Evolutionary conservation across 1,140 invertebrate species (phyloP).

Genomic region (Hermetia illucens): DNA sequence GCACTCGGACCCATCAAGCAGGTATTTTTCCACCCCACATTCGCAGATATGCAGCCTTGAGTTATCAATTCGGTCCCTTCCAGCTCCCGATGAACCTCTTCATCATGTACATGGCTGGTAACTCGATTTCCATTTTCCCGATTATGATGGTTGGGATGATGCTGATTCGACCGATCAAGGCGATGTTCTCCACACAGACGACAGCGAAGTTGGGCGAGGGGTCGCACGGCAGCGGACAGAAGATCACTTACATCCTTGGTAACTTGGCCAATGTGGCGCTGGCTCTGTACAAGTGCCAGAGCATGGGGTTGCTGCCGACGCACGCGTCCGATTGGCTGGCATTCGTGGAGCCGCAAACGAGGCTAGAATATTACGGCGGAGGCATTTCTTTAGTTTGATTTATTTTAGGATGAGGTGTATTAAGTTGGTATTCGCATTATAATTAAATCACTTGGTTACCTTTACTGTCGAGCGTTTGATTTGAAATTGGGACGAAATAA

Average conservation of each 20-base stretch:
- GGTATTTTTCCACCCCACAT: slow-evolving; percentile 22
- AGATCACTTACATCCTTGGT: slow-evolving; percentile 88
- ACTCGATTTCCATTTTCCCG: slow-evolving; percentile 97
- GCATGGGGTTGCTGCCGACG: slow-evolving; percentile 94
- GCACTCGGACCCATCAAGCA: slow-evolving; percentile 88
- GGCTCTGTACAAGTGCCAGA: slow-evolving; percentile 96
- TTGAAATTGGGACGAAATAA: not conserved
- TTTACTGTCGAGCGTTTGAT: not conserved
- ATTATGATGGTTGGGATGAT: slow-evolving; percentile 99
- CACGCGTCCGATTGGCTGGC: slow-evolving; percentile 98
- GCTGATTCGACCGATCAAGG: slow-evolving; percentile 88
- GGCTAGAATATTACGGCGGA: slow-evolving; percentile 78
- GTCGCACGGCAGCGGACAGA: slow-evolving; percentile 78
- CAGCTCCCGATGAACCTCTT: slow-evolving; percentile 94
- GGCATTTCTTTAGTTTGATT: slow-evolving; percentile 49
- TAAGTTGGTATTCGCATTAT: slow-evolving; percentile 35
- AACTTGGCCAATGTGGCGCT: slow-evolving; percentile 86
- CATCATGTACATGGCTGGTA: slow-evolving; percentile 99
- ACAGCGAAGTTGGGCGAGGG: slow-evolving; percentile 95
- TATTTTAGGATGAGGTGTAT: slow-evolving; percentile 11
- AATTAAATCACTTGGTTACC: slow-evolving; percentile 10
- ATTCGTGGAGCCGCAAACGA: slow-evolving; percentile 83
- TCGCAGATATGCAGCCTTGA: no score
- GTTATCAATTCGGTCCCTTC: slow-evolving; percentile 28
- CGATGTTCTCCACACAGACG: slow-evolving; percentile 76